Base-by-base conservation (phyloP, 37 sponge, comb jelly and placozoan genomes). In the Spongilla lacustris region DNA sequence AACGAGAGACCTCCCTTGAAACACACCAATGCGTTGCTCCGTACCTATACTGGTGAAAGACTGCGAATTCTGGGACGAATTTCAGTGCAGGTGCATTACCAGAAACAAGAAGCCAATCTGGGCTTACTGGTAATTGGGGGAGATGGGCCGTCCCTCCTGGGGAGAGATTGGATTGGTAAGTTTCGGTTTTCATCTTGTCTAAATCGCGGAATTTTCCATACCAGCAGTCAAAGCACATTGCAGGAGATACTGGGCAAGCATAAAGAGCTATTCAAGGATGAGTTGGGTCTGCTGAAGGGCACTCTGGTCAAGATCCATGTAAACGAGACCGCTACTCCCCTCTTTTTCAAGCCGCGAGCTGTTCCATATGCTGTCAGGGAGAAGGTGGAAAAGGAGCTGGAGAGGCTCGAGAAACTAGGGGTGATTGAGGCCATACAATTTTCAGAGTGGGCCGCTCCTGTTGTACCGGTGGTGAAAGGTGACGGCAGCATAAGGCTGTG, bases 61-160 rank as follows among this genome's bases (percentile, higher is more conserved):
- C 22, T 87, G 22, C 3, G 24, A 41, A 50, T 82, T 2, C 13
- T 33, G 28, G 88, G 88, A 29, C 30, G 71, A 4, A 34, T 68
- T 17, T 26, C 23, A 12, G 34, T 85, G 31, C 9, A 4, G 2
- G 78, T 85, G 23, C 4, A 41, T 38, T 48, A 50, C 33, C 67
- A 27, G 4, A 33, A 66, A 2, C 77, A 46, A 46, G 1, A 1
- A 5, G 66, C 10, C 10, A 30, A 46, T 2, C 78, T 85, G 26
- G 19, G 34, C n/a, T 67, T 85, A 0, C 14, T 76, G 26, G 86
- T 85, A 5, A 77, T 85, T 25, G 78, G 2, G 2, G 86, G 86
- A 17, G 29, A 11, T 28, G 86, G 86, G n/a, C 86, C 86, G 1
- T 66, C 69, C 5, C 68, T 85, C 3, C 29, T 85, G 26, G 86